Evolutionary conservation across 37 sponge, comb jelly and placozoan genomes (phyloP), one percentile per base, ranked within the genome.

Genomic region (Halichondria panicea): DNA sequence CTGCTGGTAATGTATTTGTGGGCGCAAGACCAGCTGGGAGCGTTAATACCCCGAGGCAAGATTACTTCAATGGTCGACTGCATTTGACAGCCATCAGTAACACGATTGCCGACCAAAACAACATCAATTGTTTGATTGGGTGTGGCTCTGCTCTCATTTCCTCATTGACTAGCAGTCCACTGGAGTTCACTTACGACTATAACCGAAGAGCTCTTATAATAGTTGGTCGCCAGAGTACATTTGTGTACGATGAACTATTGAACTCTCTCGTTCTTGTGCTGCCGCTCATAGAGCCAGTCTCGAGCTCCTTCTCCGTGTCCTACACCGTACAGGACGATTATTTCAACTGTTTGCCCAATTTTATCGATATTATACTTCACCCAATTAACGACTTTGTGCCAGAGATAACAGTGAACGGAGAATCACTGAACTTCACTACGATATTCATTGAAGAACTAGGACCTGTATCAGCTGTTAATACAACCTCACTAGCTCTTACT

Each of bases 11-110:
- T 25, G 21, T 86, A 31, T 78, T 37, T 55, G 35, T 91, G 28
- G 92, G 87, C 19, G 79, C 83, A 32, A 52, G 57, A 42, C 67
- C 78, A 2, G 25, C 33, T 11, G 35, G 50, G 40, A 64, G 63
- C 2, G 40, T 42, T 22, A 48, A 60, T 30, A 41, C 55, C 57
- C 52, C 68, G 2, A 39, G 33, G 43, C 27, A 35, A 27, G 67
- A 86, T 41, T 92, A 59, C 80, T 92, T 92, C 63, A 86, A 76
- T 72, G 92, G 92, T n/a, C 32, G 74, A 31, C 28, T 92, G 48
- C 71, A 79, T 40, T 22, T 74, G 21, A 46, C 84, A 18, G 35
- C 48, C 4, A 5, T 92, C 63, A 75, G 83, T 27, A 43, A 55
- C n/a, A 39, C 64, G 12, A 38, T 34, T 4, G 76, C 74, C 4